A percentile compares a stretch with the other conserved stretches of the same genome.
Conservation (phyloP, 2,113 vertebrate species). For the Laterallus jamaicensis region DNA sequence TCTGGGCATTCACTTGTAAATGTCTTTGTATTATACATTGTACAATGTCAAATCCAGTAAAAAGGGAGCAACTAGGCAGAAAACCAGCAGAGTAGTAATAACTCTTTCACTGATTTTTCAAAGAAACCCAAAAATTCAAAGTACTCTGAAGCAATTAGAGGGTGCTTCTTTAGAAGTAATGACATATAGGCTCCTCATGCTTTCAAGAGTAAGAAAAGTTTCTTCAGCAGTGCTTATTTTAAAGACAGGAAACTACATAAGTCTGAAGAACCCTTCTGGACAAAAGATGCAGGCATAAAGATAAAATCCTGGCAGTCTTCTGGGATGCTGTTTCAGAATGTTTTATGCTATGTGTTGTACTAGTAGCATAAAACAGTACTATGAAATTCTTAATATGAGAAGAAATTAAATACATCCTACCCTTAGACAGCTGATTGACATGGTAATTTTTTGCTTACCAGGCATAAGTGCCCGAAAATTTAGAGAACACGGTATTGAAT, state of each 20-base stretch:
- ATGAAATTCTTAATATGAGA: background rate
- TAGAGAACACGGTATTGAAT: background rate
- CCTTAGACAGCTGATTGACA: background rate
- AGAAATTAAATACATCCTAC: background rate
- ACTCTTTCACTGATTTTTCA: background rate
- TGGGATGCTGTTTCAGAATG: background rate
- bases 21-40: background rate
- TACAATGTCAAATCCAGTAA: background rate
- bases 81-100: background rate
- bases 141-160: background rate
- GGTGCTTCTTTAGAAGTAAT: background rate
- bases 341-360: too few species aligned
- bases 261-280: background rate
- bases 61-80: background rate
- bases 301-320: background rate
- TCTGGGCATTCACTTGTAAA: background rate
- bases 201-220: background rate
- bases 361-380: background rate
- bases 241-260: background rate
- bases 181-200: background rate
- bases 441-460: background rate
- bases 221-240: background rate
- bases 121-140: background rate
- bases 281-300: background rate
- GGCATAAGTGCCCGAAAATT: background rate